These are phyloP conservation scores for Clarias gariepinus DNA, from an alignment of 2,113 vertebrate species.

Conservation along the genomic window DNA sequence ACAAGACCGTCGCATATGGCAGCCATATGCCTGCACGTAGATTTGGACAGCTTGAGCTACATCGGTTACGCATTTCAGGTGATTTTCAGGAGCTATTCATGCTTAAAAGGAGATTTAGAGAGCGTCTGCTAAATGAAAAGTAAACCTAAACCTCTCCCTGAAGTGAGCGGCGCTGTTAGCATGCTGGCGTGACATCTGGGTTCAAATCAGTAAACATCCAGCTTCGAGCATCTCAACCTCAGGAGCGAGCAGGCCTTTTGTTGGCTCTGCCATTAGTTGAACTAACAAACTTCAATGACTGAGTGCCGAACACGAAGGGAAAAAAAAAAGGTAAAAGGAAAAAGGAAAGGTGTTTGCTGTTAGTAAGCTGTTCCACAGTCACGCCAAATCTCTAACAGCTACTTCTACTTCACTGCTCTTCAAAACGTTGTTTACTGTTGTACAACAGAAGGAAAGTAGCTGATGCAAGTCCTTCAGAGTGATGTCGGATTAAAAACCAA, in stretches of 20 bases:
- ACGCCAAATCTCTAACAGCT: conserved; percentile 16
- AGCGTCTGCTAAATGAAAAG: conserved; percentile 43
- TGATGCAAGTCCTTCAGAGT: conserved; percentile 17
- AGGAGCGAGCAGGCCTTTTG: conserved; percentile 21
- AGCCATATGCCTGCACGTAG: conserved; percentile 42
- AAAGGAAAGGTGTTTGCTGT: conserved; percentile 37
- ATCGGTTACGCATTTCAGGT: conserved; percentile 44
- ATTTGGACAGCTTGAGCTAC: conserved; percentile 44
- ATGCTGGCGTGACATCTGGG: conserved; percentile 55
- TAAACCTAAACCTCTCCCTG: conserved; percentile 29
- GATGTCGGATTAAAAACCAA: background rate
- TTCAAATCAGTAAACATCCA: conserved; percentile 42
- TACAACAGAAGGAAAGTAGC: conserved; percentile 15
- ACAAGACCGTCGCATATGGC: conserved; percentile 39
- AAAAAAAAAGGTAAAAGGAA: background rate
- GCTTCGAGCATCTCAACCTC: conserved; percentile 32
- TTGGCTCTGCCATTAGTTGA: conserved; percentile 44
- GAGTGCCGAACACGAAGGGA: background rate
- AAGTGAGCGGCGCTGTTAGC: conserved; percentile 44
- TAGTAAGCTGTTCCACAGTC: conserved; percentile 34
- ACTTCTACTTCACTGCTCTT: conserved; percentile 19
- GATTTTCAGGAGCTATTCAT: conserved; percentile 43
- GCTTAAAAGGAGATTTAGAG: conserved; percentile 44
- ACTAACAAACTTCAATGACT: conserved; percentile 30
- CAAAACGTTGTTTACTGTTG: background rate